phyloP scores from a whole-genome alignment of 1,140 invertebrate species.

The Cotesia vestalis region DNA sequence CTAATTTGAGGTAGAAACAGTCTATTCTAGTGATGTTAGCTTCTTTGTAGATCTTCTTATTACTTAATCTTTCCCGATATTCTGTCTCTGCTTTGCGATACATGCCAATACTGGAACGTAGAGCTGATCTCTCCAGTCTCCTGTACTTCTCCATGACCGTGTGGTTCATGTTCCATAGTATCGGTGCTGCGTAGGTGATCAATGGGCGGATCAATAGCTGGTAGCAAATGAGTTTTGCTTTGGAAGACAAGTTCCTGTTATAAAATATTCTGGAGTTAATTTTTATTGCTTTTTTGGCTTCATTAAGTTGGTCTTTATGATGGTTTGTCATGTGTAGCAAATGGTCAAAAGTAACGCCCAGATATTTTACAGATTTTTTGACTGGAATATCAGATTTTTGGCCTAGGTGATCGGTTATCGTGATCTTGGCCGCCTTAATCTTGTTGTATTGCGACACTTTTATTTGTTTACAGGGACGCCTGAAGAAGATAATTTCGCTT shows the following conservation, averaged over 20 bases:
- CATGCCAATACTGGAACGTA: neutral
- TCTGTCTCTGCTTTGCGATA: neutral
- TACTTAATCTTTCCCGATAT: neutral
- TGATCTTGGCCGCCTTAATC: conserved; percentile 22
- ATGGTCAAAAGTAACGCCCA: conserved; percentile 19
- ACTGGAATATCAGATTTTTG: neutral
- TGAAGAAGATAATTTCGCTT: conserved; percentile 27
- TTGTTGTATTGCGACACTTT: neutral
- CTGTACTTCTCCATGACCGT: conserved; percentile 21
- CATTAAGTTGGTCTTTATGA: conserved; percentile 23
- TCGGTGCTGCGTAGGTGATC: conserved; percentile 32
- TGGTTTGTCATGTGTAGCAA: conserved; percentile 12
- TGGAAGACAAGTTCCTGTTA: conserved; percentile 20
- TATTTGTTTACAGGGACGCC: conserved; percentile 15
- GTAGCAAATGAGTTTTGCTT: conserved; percentile 37
- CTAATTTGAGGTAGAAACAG: neutral
- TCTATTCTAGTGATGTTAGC: conserved; percentile 20
- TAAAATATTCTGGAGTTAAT: conserved; percentile 25
- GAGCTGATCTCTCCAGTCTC: conserved; percentile 23
- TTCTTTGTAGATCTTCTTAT: conserved; percentile 1
- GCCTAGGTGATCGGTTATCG: neutral
- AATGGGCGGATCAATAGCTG: conserved; percentile 39
- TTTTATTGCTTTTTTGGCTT: conserved; percentile 28
- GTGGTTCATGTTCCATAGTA: conserved; percentile 19
- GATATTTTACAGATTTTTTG: conserved; percentile 33